phyloP scores from a whole-genome alignment of 2,113 vertebrate genomes.

The Sapayoa aenigma region DNA sequence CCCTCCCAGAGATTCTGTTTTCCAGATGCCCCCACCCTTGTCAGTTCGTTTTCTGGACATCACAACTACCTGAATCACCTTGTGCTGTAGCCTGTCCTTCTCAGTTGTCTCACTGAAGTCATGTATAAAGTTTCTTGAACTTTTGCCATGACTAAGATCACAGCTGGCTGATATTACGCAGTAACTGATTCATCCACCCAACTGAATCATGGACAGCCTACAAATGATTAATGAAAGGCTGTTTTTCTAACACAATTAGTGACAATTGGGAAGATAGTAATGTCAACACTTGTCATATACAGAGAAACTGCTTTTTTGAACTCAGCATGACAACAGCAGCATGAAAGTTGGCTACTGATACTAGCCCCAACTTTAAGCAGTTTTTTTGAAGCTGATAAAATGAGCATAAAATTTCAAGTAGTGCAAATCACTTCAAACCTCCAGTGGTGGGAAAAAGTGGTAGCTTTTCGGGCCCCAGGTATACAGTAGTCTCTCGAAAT shows the following conservation, averaged over 20 bases:
- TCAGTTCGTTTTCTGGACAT: neutral
- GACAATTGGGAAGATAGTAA: neutral
- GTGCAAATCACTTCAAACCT: neutral
- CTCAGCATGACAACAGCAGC: neutral
- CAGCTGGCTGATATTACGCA: constrained; percentile 15
- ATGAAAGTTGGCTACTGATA: neutral
- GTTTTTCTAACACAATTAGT: constrained; percentile 27
- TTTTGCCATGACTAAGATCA: constrained; percentile 10
- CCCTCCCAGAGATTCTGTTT: neutral
- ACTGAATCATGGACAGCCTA: constrained; percentile 33
- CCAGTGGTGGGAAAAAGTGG: neutral
- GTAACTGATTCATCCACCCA: neutral
- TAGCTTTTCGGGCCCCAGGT: neutral
- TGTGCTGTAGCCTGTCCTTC: neutral
- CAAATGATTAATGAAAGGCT: constrained; percentile 19
- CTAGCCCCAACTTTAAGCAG: neutral
- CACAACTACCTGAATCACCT: neutral
- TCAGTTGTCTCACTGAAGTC: neutral
- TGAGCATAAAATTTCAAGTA: neutral
- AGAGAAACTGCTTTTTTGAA: neutral
- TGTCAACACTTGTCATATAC: neutral
- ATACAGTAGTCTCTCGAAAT: too few relatives aligned
- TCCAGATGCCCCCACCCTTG: neutral
- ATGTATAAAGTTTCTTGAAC: neutral
- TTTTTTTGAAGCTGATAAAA: neutral